A percentile compares a stretch with the other conserved stretches of the same genome.
Conservation (phyloP, 2,888 invertebrate genomes). For the Dastarcus helophoroides region DNA sequence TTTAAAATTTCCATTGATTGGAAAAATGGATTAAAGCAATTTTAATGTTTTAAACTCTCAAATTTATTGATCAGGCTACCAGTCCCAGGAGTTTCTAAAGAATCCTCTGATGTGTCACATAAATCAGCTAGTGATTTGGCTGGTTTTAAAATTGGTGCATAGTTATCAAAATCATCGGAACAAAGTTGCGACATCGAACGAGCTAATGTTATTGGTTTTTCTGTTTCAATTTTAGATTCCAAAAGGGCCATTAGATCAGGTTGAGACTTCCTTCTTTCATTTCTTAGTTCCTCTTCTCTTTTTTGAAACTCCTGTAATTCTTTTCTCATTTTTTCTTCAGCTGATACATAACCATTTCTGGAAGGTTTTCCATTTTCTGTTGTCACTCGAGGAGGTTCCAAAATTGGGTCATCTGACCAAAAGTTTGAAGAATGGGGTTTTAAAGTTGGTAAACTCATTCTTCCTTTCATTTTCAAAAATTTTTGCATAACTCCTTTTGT, state of each 20-base stretch:
- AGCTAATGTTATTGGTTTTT: constrained; percentile 18
- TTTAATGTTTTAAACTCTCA: constrained; percentile 61
- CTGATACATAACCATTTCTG: constrained; percentile 69
- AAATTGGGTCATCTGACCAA: constrained; percentile 8
- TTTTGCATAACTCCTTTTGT: constrained; percentile 72
- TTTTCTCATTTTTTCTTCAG: constrained; percentile 76
- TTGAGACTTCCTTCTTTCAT: constrained; percentile 52
- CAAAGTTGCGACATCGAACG: constrained; percentile 28
- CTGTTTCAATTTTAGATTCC: constrained; percentile 41
- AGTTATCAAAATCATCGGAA: not conserved
- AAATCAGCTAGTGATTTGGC: constrained; percentile 58
- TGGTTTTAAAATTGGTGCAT: constrained; percentile 40
- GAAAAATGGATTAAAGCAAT: no score
- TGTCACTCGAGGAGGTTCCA: constrained; percentile 8
- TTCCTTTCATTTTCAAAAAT: constrained; percentile 71
- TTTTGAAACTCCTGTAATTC: constrained; percentile 77
- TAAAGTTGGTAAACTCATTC: constrained; percentile 38
- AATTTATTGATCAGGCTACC: constrained; percentile 71
- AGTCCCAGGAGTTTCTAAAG: constrained; percentile 45
- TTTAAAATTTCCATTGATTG: no score
- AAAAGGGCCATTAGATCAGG: constrained; percentile 50
- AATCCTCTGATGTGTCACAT: constrained; percentile 53
- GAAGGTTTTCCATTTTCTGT: constrained; percentile 44
- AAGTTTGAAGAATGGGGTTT: constrained; percentile 14
- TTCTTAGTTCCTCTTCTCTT: constrained; percentile 42